Conservation (phyloP, 2,888 invertebrate species). For the Unio pictorum region DNA sequence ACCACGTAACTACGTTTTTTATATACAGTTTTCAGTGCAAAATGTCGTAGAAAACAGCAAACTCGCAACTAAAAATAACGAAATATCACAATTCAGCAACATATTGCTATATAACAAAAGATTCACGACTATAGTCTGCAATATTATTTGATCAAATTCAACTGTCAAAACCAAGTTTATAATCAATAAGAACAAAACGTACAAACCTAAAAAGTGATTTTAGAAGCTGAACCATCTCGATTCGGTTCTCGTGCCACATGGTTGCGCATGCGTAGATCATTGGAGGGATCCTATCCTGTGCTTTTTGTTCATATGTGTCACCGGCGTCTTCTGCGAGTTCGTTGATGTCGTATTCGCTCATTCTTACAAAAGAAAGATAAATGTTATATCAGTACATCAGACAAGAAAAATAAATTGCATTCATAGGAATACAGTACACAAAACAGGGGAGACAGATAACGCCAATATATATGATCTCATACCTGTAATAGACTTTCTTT, state of each 20-base stretch:
- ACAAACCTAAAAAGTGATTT: conserved; percentile 80
- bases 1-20: too few species aligned
- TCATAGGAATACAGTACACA: too few species aligned
- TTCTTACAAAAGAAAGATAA: neutral
- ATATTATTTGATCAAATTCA: neutral
- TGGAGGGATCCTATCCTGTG: conserved; percentile 43
- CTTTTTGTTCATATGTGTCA: conserved; percentile 17
- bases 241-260: conserved; percentile 99
- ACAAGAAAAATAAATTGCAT: neutral
- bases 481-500: conserved; percentile 27
- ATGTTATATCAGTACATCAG: neutral
- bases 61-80: too few species aligned
- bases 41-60: too few species aligned
- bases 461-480: neutral
- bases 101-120: too few species aligned
- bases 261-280: conserved; percentile 95
- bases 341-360: neutral
- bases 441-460: too few species aligned
- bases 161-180: neutral
- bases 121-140: too few species aligned
- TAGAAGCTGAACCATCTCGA: conserved; percentile 93
- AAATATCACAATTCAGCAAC: too few species aligned
- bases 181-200: neutral
- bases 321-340: conserved; percentile 7
- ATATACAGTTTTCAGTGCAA: too few species aligned